phyloP scores from a whole-genome alignment of 2,113 vertebrate genomes.

The Stigmatopora argus region DNA sequence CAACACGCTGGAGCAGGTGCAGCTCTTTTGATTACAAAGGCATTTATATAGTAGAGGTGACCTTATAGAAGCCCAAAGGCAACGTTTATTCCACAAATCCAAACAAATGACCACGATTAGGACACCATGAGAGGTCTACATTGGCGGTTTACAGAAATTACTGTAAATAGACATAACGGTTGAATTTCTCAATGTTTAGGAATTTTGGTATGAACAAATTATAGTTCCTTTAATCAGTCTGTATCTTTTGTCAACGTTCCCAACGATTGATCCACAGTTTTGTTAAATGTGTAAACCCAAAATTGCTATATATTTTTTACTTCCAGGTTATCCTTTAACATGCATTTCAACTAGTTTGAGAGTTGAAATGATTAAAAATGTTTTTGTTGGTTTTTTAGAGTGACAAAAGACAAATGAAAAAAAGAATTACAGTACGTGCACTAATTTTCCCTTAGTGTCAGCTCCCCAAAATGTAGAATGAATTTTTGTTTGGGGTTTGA shows the following conservation, averaged over 20 bases:
- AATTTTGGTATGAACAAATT: not conserved
- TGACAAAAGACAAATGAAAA: slow-evolving; percentile 17
- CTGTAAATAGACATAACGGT: no score
- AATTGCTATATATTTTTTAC: no score
- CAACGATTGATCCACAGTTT: no score
- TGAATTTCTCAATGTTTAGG: no score
- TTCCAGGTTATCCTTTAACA: no score
- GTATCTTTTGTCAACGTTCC: not conserved
- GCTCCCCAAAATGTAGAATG: no score
- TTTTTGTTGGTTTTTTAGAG: slow-evolving; percentile 19
- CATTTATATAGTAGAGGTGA: slow-evolving; percentile 6
- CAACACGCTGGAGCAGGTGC: slow-evolving; percentile 13
- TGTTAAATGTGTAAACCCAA: no score
- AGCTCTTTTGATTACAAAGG: slow-evolving; percentile 42
- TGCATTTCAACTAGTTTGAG: no score
- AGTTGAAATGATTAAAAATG: not conserved
- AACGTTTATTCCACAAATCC: not conserved
- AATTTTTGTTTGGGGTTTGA: no score
- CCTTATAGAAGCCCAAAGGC: not conserved
- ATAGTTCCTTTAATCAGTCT: not conserved
- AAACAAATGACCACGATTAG: not conserved
- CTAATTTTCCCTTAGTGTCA: slow-evolving; percentile 17
- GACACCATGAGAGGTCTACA: not conserved
- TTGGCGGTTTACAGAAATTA: no score
- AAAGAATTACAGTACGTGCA: not conserved